Evolutionary conservation across 2,888 invertebrate species (phyloP), one percentile per base, ranked within the genome.

Genomic region (Monochamus alternatus): DNA sequence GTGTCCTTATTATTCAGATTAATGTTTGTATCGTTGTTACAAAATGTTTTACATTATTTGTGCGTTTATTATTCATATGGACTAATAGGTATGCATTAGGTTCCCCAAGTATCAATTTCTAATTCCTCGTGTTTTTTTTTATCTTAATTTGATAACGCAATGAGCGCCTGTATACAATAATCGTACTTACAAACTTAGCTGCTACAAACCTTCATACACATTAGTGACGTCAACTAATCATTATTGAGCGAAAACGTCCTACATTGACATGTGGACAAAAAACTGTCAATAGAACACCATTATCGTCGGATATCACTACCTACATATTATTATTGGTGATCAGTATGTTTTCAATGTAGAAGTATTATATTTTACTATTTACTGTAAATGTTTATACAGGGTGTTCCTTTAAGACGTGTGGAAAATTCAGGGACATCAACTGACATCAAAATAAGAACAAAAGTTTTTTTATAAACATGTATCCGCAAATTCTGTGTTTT

Each of bases 21-120:
- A 63, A 32, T 71, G 62, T 62, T 71, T 71, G 71, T 63, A 62
- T 71, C 31, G 73, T 14, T 65, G 66, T 67, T 60, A 62, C 69
- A 59, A 64, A 63, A 32, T 72, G 60, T n/a, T 32, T 22, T 44
- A 22, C n/a, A n/a, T 32, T 69, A 60, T n/a, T 47, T 69, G 12
- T 47, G 60, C 60, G 60, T 44, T 51, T 51, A 51, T 66, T 51
- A 69, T 69, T 69, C 59, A 22, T 22, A 69, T 69, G 47, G n/a
- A 51, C n/a, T 68, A 51, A 38, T 38, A 38, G 38, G 31, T 52
- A 52, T 51, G 12, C 66, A 52, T 38, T 32, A 66, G 52, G 32
- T 14, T 60, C 59, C n/a, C 14, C 9, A 59, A 51, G 43, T 22
- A 63, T 8, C n/a, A 14, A 32, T 58, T 38, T 52, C 14, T 32